Conservation (phyloP, 2,797 vertebrate species). For the Momotus momota region DNA sequence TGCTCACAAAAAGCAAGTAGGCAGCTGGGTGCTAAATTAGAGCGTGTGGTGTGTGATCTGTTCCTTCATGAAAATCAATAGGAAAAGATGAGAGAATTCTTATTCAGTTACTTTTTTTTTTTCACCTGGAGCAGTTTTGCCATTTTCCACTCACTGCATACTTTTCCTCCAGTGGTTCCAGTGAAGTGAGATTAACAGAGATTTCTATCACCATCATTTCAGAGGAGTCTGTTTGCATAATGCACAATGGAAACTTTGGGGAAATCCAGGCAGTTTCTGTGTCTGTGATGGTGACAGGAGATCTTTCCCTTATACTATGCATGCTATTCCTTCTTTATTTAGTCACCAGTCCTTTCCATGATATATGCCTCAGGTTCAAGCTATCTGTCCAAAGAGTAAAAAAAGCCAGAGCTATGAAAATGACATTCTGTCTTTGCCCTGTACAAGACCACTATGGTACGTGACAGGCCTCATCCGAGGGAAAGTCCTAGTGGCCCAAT, state of each 20-base stretch:
- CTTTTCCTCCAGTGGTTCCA: neutral
- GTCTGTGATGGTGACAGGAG: neutral
- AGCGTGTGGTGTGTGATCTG: neutral
- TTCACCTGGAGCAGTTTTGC: neutral
- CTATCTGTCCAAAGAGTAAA: neutral
- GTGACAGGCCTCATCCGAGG: neutral
- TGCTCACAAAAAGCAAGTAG: neutral
- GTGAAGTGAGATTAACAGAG: neutral
- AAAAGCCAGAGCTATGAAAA: neutral
- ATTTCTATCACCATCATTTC: neutral
- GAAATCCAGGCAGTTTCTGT: neutral
- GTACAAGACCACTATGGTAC: neutral
- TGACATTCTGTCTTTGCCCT: neutral
- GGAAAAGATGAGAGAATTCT: neutral
- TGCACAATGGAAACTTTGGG: neutral
- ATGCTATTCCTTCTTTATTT: neutral
- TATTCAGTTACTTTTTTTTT: neutral
- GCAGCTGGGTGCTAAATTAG: neutral
- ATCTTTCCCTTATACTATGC: accelerated
- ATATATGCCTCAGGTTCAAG: neutral
- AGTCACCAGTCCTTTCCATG: neutral
- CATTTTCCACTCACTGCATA: neutral
- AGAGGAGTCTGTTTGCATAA: neutral
- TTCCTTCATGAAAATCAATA: neutral
- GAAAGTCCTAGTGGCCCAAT: neutral